Percentiles rank a stretch among this genome's conserved stretches.
Evolutionary conservation across 2,888 invertebrate genomes (phyloP).

Genomic region (Antheraea assamensis): DNA sequence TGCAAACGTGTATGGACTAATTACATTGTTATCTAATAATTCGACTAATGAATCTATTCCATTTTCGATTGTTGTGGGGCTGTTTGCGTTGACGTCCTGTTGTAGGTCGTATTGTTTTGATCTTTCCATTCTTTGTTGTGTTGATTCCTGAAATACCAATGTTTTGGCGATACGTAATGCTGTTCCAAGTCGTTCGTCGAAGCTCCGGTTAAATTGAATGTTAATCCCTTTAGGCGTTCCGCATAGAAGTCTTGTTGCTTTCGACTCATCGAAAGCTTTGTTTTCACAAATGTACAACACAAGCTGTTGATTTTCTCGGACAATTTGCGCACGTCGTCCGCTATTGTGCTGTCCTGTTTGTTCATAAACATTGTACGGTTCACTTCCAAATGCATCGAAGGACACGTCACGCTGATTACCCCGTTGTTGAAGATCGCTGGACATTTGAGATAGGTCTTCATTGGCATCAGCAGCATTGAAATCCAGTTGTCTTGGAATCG

Average conservation of each 20-base stretch:
- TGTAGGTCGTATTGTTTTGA: neutral
- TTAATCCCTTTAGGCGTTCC: conserved; percentile 9
- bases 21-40: neutral
- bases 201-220: neutral
- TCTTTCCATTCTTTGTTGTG: neutral
- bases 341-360: neutral
- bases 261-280: conserved; percentile 23
- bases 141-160: conserved; percentile 1
- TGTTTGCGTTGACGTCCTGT: neutral
- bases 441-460: conserved; percentile 9
- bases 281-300: conserved; percentile 21
- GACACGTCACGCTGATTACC: neutral
- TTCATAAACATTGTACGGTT: neutral
- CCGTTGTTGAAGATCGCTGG: neutral
- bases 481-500: conserved; percentile 9
- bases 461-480: neutral
- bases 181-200: neutral
- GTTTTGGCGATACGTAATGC: neutral
- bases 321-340: neutral
- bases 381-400: neutral
- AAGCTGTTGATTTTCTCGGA: conserved; percentile 15
- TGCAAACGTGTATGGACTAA: neutral
- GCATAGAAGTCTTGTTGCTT: conserved; percentile 23
- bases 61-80: neutral
- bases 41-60: neutral